phyloP scores from a whole-genome alignment of 1,140 invertebrate species.

The Notospermus geniculatus region DNA sequence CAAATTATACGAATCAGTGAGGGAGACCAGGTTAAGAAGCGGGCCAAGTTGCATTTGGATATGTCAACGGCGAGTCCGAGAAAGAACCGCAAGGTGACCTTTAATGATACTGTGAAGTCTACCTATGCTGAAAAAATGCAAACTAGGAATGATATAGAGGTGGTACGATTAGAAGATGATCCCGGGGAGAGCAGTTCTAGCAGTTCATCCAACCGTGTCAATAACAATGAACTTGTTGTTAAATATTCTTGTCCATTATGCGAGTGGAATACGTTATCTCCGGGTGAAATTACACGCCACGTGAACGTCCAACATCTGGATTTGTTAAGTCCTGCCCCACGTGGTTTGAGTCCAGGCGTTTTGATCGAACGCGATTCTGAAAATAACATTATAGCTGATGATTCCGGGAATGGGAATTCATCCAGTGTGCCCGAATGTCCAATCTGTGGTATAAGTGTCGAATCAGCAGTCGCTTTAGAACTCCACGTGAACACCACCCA shows the following conservation, averaged over 20 bases:
- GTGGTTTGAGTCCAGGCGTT: slow-evolving; percentile 36
- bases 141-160: background rate
- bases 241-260: slow-evolving; percentile 70
- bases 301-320: slow-evolving; percentile 82
- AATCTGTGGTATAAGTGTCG: slow-evolving; percentile 61
- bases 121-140: background rate
- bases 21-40: slow-evolving; percentile 2
- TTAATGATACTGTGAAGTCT: background rate
- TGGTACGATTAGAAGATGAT: background rate
- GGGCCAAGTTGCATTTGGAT: slow-evolving; percentile 2
- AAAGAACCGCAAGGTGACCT: background rate
- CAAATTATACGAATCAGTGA: background rate
- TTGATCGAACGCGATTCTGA: slow-evolving; percentile 16
- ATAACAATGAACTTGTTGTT: background rate
- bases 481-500: slow-evolving; percentile 83
- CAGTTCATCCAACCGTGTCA: background rate
- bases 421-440: slow-evolving; percentile 62
- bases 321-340: slow-evolving; percentile 71
- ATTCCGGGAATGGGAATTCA: slow-evolving; percentile 59
- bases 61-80: background rate
- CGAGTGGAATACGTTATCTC: slow-evolving; percentile 72
- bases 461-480: slow-evolving; percentile 73
- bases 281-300: slow-evolving; percentile 75
- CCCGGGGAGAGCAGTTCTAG: slow-evolving; percentile 6
- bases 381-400: slow-evolving; percentile 19